These are phyloP conservation scores for Lepidochrysops patricia DNA, from an alignment of 2,888 invertebrate species.

Conservation along the genomic window DNA sequence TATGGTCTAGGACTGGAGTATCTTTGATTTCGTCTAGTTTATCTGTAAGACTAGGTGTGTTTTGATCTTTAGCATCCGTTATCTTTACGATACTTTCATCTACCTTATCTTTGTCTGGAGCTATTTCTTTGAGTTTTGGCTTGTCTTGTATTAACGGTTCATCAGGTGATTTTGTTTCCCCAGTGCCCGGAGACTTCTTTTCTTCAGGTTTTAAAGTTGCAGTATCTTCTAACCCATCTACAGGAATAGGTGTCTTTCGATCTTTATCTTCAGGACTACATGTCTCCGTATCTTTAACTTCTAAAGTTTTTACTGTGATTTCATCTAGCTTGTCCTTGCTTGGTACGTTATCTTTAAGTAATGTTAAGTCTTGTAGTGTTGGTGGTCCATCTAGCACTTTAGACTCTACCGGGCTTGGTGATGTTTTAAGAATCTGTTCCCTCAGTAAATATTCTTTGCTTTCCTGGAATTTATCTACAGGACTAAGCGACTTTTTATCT, in stretches of 20 bases:
- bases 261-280: not conserved
- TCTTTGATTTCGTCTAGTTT: not conserved
- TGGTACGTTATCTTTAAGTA: too few species aligned
- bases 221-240: too few species aligned
- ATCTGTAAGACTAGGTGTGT: constrained; percentile 13
- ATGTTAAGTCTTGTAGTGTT: not conserved
- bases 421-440: not conserved
- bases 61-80: constrained; percentile 4
- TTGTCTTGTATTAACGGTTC: not conserved
- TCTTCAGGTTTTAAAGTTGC: constrained; percentile 6
- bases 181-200: constrained; percentile 21
- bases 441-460: not conserved
- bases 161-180: not conserved
- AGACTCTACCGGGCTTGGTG: not conserved
- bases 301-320: not conserved
- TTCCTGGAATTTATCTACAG: not conserved
- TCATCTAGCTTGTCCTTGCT: too few species aligned
- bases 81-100: not conserved
- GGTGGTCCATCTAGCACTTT: not conserved
- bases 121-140: not conserved
- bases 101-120: constrained; percentile 11
- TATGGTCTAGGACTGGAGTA: not conserved
- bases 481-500: not conserved
- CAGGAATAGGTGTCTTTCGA: constrained; percentile 16
- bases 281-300: constrained; percentile 16